Evolutionary conservation across 2,888 invertebrate genomes (phyloP).

Genomic region (Ochlodes sylvanus): DNA sequence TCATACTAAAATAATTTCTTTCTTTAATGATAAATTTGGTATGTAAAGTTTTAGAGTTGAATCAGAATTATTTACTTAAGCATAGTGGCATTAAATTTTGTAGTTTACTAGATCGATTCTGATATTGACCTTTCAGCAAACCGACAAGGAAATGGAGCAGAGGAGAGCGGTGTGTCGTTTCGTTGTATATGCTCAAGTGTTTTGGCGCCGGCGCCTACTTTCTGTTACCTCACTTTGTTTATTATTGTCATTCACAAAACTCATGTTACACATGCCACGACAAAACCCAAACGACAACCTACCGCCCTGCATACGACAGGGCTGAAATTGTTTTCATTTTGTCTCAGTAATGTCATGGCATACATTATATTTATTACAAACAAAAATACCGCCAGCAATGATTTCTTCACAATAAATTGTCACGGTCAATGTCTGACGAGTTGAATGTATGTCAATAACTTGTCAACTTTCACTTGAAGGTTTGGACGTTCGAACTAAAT

Average conservation of each 20-base stretch:
- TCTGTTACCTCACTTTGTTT: neutral
- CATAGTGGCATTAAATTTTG: neutral
- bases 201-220: constrained; percentile 9
- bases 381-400: neutral
- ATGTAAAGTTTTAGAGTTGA: neutral
- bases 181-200: neutral
- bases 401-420: constrained; percentile 17
- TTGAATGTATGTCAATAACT: constrained; percentile 54
- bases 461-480: constrained; percentile 47
- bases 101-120: constrained; percentile 3
- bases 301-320: neutral
- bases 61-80: neutral
- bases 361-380: neutral
- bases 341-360: neutral
- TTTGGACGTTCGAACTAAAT: constrained; percentile 27
- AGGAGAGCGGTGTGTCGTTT: constrained; percentile 24
- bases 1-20: neutral
- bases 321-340: neutral
- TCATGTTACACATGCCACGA: too few relatives aligned
- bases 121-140: constrained; percentile 33
- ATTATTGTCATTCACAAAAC: neutral
- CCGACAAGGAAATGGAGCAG: constrained; percentile 29
- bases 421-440: constrained; percentile 33
- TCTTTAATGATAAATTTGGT: neutral
- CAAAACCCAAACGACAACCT: too few relatives aligned